phyloP scores from a whole-genome alignment of 2,888 invertebrate genomes.

The Tricholauxania praeusta region DNA sequence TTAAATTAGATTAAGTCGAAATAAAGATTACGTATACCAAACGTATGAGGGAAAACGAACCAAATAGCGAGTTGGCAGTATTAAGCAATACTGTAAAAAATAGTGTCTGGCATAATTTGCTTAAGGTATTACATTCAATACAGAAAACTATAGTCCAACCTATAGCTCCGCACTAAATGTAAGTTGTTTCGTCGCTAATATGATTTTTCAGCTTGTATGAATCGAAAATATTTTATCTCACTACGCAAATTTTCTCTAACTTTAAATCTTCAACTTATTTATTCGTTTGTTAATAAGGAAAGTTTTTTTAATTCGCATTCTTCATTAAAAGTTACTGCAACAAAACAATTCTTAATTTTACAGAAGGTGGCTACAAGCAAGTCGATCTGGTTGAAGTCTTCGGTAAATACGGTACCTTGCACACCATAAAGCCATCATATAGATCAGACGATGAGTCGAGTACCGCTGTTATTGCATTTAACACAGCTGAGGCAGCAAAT shows the following conservation, averaged over 20 bases:
- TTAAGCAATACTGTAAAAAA: too few species aligned
- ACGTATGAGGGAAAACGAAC: too few species aligned
- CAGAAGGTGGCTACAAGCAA: constrained; percentile 49
- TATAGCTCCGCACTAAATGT: too few species aligned
- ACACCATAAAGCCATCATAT: constrained; percentile 43
- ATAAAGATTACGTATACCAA: too few species aligned
- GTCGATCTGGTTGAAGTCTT: constrained; percentile 52
- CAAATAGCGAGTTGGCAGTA: too few species aligned
- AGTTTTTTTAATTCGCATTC: neutral
- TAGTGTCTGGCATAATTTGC: too few species aligned
- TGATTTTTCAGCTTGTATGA: too few species aligned
- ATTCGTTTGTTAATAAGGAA: neutral
- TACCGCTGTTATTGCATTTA: constrained; percentile 49
- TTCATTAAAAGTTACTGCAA: too few species aligned
- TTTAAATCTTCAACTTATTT: neutral
- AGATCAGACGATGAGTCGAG: constrained; percentile 23
- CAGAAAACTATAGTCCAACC: too few species aligned
- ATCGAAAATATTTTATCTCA: neutral
- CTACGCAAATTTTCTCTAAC: neutral
- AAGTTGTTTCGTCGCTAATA: too few species aligned
- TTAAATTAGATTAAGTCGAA: too few species aligned
- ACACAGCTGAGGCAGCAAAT: constrained; percentile 47
- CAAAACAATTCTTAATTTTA: neutral
- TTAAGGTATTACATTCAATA: too few species aligned
- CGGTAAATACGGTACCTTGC: constrained; percentile 55